Percentiles rank a stretch among this genome's conserved stretches.
Evolutionary conservation across 2,888 invertebrate genomes (phyloP).

Genomic region (Hydrotaea diabolus): DNA sequence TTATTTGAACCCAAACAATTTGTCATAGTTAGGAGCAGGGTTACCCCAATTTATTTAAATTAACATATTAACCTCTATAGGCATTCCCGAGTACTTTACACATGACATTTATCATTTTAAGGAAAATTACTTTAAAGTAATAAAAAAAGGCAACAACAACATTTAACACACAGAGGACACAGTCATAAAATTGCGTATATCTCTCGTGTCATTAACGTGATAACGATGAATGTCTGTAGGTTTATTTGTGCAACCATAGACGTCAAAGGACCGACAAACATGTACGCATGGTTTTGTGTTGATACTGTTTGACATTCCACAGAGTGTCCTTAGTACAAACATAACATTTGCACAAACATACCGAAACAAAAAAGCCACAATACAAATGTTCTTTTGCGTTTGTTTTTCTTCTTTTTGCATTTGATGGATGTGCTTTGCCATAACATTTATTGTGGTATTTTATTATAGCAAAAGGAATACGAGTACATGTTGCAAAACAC

Average conservation of each 20-base stretch:
- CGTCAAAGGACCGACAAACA: not conserved
- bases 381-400: not conserved
- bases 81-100: not conserved
- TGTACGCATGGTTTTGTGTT: not conserved
- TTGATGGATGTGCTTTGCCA: constrained; percentile 30
- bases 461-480: constrained; percentile 8
- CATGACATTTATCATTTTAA: not conserved
- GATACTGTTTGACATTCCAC: not conserved
- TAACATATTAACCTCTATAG: not conserved
- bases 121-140: not conserved
- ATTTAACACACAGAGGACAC: not conserved
- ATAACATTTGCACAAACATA: not conserved
- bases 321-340: not conserved
- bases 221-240: too few species aligned
- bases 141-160: not conserved
- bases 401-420: not conserved
- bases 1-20: too few species aligned
- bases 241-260: not conserved
- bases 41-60: not conserved
- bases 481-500: not conserved
- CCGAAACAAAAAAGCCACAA: not conserved
- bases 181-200: not conserved
- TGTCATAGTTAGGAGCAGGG: too few species aligned
- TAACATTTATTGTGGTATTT: constrained; percentile 29
- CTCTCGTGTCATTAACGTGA: not conserved